Evolutionary conservation across 2,888 invertebrate species (phyloP), one percentile per base, ranked within the genome.

Genomic region (Drosophila helvetica): DNA sequence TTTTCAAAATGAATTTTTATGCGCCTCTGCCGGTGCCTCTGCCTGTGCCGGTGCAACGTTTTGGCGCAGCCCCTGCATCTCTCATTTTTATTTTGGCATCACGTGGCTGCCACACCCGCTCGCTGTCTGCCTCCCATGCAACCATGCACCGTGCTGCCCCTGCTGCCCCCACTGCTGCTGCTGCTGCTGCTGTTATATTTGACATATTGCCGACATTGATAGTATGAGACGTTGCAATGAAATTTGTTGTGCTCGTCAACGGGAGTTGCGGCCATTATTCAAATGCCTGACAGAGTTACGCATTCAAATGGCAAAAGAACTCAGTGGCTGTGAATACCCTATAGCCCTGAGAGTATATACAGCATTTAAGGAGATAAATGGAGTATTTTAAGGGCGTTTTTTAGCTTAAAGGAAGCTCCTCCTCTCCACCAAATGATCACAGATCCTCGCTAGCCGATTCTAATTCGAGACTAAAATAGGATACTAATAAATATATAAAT

Each of bases 231-330:
- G 85, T 79, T 80, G 89, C 87, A 84, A 75, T 77, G 87, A 82
- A 85, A 89, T 88, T 89, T 78, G 87, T 82, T 80, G 74, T 77
- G 80, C 85, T 82, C 87, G 82, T 89, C 89, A 89, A 77, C 82
- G 70, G 77, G 75, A 77, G 75, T 53, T 69, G 75, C 74, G 61
- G 63, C 74, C 72, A 84, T 88, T 77, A 77, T 59, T 77, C 76
- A 87, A 66, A 77, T 66, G 47, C 55, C 55, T 47, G 67, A 27
- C 65, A 63, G 75, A 52, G 51, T 52, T 55, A 55, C 63, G 43
- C 59, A 64, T 58, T 71, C 78, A 46, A 47, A 58, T 75, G 47
- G 8, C 50, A 51, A 50, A 8, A 46, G 51, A 38, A 18, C 43
- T 33, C 22, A 52, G 50, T 33, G 17, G 59, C 45, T 58, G 4